These are phyloP conservation scores for Solen grandis DNA, from an alignment of 1,140 invertebrate genomes.

Conservation along the genomic window DNA sequence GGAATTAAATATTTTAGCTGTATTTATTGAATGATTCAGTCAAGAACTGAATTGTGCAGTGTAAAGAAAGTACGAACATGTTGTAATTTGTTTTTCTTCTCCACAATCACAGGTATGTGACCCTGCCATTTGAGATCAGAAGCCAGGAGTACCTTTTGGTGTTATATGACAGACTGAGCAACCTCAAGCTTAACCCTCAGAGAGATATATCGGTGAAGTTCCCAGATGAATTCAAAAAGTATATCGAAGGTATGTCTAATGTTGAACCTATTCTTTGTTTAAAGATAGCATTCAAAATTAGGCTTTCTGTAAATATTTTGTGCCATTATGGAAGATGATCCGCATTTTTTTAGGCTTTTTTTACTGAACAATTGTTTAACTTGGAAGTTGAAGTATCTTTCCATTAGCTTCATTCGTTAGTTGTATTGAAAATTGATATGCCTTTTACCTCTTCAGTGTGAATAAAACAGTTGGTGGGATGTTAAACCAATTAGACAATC, in stretches of 20 bases:
- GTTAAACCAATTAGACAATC: too few relatives aligned
- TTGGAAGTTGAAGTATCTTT: background rate
- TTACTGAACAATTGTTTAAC: background rate
- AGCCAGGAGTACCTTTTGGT: conserved; percentile 47
- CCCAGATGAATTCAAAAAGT: conserved; percentile 26
- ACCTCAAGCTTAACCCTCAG: conserved; percentile 34
- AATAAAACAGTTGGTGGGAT: too few relatives aligned
- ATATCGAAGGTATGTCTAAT: conserved; percentile 28
- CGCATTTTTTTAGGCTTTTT: background rate
- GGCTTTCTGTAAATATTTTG: background rate
- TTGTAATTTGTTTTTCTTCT: background rate
- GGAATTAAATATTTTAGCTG: background rate
- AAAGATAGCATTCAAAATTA: background rate
- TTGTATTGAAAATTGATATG: too few relatives aligned
- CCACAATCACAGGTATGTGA: conserved; percentile 24
- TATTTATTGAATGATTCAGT: background rate
- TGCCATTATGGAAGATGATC: background rate
- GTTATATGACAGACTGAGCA: conserved; percentile 37
- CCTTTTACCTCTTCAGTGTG: too few relatives aligned
- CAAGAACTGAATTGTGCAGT: background rate
- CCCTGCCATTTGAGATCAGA: conserved; percentile 48
- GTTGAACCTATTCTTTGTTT: background rate
- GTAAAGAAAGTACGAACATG: background rate
- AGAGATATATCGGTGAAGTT: conserved; percentile 48
- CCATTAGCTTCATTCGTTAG: too few relatives aligned